Conservation (phyloP, 2,113 vertebrate species). For the Heptranchias perlo region DNA sequence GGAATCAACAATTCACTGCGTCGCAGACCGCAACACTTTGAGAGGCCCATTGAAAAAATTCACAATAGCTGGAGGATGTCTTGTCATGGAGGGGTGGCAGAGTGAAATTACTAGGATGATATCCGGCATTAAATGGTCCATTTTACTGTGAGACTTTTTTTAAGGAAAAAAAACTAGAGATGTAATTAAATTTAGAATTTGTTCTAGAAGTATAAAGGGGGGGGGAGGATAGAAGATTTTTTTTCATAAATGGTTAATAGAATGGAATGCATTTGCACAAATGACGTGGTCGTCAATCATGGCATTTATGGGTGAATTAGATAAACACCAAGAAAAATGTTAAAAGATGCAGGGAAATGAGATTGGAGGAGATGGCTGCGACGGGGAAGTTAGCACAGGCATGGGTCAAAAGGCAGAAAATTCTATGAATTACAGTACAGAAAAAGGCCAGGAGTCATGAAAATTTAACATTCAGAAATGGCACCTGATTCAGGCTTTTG, state of each 20-base stretch:
- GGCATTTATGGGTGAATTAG: background rate
- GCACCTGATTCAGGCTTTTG: background rate
- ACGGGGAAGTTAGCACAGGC: background rate
- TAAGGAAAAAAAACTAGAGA: background rate
- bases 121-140: background rate
- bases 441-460: background rate
- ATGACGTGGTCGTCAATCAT: background rate
- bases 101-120: background rate
- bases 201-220: background rate
- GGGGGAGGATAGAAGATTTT: background rate
- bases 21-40: background rate
- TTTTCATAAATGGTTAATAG: background rate
- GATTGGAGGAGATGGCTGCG: background rate
- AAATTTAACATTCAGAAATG: background rate
- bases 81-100: background rate
- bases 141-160: background rate
- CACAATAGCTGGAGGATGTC: background rate
- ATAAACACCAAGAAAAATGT: background rate
- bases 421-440: background rate
- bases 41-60: background rate
- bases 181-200: constrained; percentile 8
- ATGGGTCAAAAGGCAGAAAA: background rate
- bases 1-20: background rate
- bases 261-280: background rate
- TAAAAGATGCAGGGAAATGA: background rate